These are phyloP conservation scores for Halictus ligatus DNA, from an alignment of 2,888 invertebrate species.

Conservation along the genomic window DNA sequence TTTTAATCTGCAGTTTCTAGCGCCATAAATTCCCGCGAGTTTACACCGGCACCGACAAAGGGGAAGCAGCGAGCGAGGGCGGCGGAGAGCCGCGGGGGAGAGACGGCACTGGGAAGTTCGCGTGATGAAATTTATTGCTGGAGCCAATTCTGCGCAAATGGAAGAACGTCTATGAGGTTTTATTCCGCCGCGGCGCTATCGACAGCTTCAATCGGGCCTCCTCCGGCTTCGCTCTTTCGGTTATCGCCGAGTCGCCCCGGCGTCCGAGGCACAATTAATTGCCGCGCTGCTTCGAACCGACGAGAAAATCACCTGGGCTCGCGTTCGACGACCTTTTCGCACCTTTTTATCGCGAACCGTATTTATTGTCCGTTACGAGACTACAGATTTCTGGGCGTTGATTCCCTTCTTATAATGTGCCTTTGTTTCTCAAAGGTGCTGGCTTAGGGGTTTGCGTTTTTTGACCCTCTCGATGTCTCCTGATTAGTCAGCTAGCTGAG, in stretches of 20 bases:
- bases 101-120: conserved; percentile 52
- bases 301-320: conserved; percentile 16
- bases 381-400: neutral
- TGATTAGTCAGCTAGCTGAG: too few species aligned
- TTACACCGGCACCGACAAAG: conserved; percentile 60
- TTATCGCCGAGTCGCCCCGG: conserved; percentile 38
- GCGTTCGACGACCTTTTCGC: neutral
- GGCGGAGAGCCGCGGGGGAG: conserved; percentile 47
- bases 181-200: conserved; percentile 56
- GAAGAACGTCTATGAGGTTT: conserved; percentile 61
- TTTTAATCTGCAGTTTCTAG: conserved; percentile 55
- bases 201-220: conserved; percentile 47
- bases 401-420: too few species aligned
- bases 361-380: neutral
- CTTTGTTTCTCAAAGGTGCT: too few species aligned
- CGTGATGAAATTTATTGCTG: conserved; percentile 67
- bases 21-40: conserved; percentile 48
- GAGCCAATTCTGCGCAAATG: conserved; percentile 58
- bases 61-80: conserved; percentile 12
- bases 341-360: neutral
- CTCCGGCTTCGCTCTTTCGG: neutral
- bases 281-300: conserved; percentile 24
- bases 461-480: too few species aligned
- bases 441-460: too few species aligned
- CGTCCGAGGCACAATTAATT: conserved; percentile 50